Evolutionary conservation across 2,113 vertebrate genomes (phyloP).

Genomic region (Paraplagusia blochii): DNA sequence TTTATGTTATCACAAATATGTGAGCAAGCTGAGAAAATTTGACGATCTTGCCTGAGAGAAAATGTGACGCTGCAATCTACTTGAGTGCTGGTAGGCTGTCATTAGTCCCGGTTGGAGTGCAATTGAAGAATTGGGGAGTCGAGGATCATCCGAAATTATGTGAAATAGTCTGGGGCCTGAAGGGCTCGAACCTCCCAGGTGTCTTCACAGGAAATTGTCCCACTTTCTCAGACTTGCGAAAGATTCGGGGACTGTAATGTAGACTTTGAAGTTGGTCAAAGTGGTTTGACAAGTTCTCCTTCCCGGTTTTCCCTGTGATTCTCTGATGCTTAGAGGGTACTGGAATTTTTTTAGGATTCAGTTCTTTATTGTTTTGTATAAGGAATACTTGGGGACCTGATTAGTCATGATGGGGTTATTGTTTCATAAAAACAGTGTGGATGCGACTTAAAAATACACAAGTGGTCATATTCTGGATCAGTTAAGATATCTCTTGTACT

Average conservation of each 20-base stretch:
- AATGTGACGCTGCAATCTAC: constrained; percentile 67
- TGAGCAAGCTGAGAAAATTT: constrained; percentile 48
- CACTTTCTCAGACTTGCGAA: constrained; percentile 57
- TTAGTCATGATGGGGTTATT: no score
- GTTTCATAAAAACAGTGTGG: no score
- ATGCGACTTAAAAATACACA: no score
- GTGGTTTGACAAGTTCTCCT: constrained; percentile 40
- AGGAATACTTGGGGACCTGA: no score
- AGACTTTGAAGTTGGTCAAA: constrained; percentile 61
- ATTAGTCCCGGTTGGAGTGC: constrained; percentile 60
- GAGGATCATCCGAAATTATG: constrained; percentile 47
- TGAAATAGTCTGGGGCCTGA: constrained; percentile 55
- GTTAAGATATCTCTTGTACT: no score
- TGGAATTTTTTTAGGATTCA: constrained; percentile 25
- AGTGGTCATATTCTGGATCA: no score
- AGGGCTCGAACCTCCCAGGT: constrained; percentile 57
- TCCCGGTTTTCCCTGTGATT: constrained; percentile 31
- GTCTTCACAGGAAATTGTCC: constrained; percentile 59
- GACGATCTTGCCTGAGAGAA: constrained; percentile 38
- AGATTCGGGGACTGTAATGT: constrained; percentile 41
- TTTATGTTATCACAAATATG: not conserved
- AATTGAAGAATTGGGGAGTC: constrained; percentile 53
- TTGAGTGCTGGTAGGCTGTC: constrained; percentile 59
- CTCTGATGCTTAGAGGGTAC: constrained; percentile 18
- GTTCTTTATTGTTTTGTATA: no score